Base-by-base conservation (phyloP, 1,140 invertebrate genomes). In the Pseudobourletiella spinata region DNA sequence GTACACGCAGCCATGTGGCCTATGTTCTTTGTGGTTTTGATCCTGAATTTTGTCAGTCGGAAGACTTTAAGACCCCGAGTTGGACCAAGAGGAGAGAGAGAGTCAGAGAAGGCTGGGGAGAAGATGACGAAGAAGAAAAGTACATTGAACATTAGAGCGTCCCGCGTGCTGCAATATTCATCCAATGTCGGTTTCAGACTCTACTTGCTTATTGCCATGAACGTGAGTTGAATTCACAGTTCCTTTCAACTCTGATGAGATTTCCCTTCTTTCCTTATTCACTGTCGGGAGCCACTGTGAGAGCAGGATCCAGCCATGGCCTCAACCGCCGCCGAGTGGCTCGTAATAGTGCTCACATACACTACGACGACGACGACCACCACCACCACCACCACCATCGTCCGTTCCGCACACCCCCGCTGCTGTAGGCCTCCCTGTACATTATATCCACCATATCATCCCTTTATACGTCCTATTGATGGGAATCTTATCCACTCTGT, bases 211-310 rank as follows among this genome's bases (percentile, higher is more conserved):
- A 70, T 70, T 70, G 68, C 68, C 59, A 20, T 44, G 65, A 64
- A 70, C 68, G 68, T 70, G 68, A 65, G 59, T 39, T 14, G 68
- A 67, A 67, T 70, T 44, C 63, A 55, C 32, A 70, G 65, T 67
- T 30, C 60, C 68, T 70, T 65, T 67, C 65, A 70, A 67, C 61
- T 67, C 68, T 70, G 68, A 70, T 70, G 65, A 70, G 68, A 67
- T 70, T 70, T 67, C 48, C 57, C 61, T 61, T 44, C 48, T 42
- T 55, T 55, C 52, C 52, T 22, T 55, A 18, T 22, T 22, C 8
- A n/a, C n/a, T n/a, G n/a, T n/a, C 28, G 6, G 11, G 6, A 15
- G 20, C 22, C 18, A 48, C 44, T 18, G 11, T 22, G n/a, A n/a
- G n/a, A 39, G 35, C 35, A 39, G 35, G n/a, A n/a, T 11, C 11